phyloP scores from a whole-genome alignment of 1,140 invertebrate species.

The Brachionus paranguensis region DNA sequence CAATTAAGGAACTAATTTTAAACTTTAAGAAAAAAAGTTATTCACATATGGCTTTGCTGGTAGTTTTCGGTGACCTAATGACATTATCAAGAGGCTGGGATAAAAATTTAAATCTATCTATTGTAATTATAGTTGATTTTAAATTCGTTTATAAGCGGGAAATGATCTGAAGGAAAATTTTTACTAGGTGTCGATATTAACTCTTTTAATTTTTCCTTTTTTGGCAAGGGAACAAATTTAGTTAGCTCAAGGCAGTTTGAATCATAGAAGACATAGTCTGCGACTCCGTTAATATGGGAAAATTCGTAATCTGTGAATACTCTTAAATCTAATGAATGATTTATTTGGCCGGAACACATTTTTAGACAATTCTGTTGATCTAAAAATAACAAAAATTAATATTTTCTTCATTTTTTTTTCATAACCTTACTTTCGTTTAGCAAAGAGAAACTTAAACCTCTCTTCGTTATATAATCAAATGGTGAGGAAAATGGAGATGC shows the following conservation, averaged over 20 bases:
- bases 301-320: not conserved
- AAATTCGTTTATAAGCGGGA: not conserved
- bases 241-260: not conserved
- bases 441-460: not conserved
- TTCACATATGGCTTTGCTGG: too few species aligned
- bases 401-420: not conserved
- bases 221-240: not conserved
- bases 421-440: not conserved
- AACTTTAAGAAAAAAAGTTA: too few species aligned
- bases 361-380: not conserved
- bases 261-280: slow-evolving; percentile 18
- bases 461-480: not conserved
- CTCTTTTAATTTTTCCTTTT: not conserved
- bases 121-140: not conserved
- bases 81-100: too few species aligned
- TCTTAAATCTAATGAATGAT: not conserved
- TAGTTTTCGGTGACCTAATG: too few species aligned
- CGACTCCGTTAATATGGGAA: not conserved
- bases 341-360: not conserved
- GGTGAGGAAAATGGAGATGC: not conserved
- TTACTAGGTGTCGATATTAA: not conserved
- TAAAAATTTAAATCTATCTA: too few species aligned
- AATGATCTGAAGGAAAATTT: slow-evolving; percentile 12
- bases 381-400: not conserved
- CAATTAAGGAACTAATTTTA: too few species aligned